Percentiles rank a stretch among this genome's conserved stretches.
Evolutionary conservation across 2,797 vertebrate genomes (phyloP).

Genomic region (Delichon dasypus): DNA sequence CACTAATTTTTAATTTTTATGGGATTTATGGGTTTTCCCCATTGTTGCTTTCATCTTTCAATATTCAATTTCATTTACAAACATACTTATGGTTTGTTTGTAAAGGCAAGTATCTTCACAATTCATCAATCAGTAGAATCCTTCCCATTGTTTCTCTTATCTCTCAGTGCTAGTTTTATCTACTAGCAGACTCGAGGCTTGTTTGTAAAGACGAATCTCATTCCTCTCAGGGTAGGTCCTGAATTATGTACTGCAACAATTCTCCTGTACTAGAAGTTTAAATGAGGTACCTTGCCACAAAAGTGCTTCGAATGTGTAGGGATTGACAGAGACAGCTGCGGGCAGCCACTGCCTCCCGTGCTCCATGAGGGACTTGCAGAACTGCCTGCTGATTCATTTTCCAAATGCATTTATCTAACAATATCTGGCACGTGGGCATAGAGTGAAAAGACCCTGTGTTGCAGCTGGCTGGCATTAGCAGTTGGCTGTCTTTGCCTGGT

Average conservation of each 20-base stretch:
- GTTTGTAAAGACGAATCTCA: too few relatives aligned
- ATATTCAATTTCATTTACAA: too few relatives aligned
- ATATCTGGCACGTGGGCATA: neutral
- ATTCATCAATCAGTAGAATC: too few relatives aligned
- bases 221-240: neutral
- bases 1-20: too few relatives aligned
- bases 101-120: too few relatives aligned
- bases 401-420: neutral
- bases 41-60: too few relatives aligned
- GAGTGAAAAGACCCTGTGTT: neutral
- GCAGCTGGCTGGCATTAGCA: neutral
- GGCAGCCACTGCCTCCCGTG: rapidly evolving
- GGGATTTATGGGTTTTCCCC: too few relatives aligned
- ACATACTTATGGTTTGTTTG: too few relatives aligned
- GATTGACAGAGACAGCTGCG: neutral
- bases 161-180: too few relatives aligned
- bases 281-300: neutral
- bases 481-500: neutral
- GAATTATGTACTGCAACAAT: neutral
- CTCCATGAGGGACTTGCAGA: rapidly evolving
- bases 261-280: neutral
- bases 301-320: neutral
- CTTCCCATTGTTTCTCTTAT: too few relatives aligned
- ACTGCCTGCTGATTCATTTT: neutral
- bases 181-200: too few relatives aligned